These are phyloP conservation scores for Rhinopomastus cyanomelas DNA, from an alignment of 2,113 vertebrate species.

Conservation along the genomic window DNA sequence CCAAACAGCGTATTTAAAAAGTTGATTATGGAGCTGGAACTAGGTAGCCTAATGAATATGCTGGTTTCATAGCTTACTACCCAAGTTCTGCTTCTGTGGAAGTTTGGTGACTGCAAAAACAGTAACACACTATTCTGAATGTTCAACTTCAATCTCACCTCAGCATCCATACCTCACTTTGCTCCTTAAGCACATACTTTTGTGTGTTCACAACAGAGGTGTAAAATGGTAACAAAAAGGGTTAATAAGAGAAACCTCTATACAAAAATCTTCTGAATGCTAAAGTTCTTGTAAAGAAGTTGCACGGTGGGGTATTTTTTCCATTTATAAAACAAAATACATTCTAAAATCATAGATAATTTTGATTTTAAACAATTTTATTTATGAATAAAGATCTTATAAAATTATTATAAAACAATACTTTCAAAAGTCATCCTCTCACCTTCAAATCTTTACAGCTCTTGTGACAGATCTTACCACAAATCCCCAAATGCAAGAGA, in stretches of 20 bases:
- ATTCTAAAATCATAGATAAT: no score
- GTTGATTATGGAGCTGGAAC: background rate
- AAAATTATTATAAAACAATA: no score
- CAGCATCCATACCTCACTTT: background rate
- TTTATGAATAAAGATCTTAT: no score
- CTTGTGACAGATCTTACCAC: background rate
- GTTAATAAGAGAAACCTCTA: background rate
- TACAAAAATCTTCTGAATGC: background rate
- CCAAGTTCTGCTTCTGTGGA: slow-evolving; percentile 2
- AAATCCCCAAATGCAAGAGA: background rate
- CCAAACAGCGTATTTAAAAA: background rate
- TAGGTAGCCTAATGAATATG: background rate
- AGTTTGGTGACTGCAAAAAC: background rate
- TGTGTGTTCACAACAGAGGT: rapidly evolving
- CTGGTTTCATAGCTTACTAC: background rate
- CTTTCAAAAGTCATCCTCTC: no score
- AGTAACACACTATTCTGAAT: background rate
- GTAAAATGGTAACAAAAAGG: rapidly evolving
- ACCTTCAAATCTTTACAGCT: background rate
- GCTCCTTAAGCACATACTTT: background rate
- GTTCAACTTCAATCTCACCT: background rate
- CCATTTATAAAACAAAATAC: no score
- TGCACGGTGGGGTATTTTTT: no score
- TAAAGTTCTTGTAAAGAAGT: background rate
- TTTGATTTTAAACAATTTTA: no score